Base-by-base conservation (phyloP, 1,140 invertebrate species). In the Olivierus martensii region DNA sequence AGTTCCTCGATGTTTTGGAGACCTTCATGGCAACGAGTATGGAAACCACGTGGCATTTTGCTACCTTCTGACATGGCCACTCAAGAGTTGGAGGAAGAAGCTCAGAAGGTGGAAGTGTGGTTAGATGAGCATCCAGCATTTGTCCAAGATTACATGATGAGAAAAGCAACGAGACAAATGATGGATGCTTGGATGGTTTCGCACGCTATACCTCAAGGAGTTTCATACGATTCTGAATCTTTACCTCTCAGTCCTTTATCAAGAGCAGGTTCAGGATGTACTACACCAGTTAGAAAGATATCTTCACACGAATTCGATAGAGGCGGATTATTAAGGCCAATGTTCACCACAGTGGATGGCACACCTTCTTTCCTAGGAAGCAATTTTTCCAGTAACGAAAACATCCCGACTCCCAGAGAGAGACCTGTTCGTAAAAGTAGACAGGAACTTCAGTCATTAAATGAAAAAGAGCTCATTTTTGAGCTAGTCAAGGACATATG, bases 401-500 rank as follows among this genome's bases (percentile, higher is more conserved):
- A 57, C 70, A 58, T 57, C 1, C 57, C 54, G 11, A 53, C 64
- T 19, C 17, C 51, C 2, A 57, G 62, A 19, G 59, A 61, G 2
- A 56, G 19, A 59, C 60, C 81, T 18, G 81, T 84, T 59, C 73
- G 84, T 15, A 71, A 82, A 54, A 84, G 82, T 0, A 71, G 87
- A 46, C 82, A 84, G 62, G 87, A 93, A 66, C 75, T 94, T 2
- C 77, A 84, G 62, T 81, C 87, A 43, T 70, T 95, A 52, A 88
- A 94, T 63, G 90, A 95, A 66, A 88, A 87, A 66, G 87, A 95
- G 71, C 77, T 95, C 44, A 91, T 96, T 66, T 93, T 94, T 69
- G 90, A 95, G 71, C 70, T 95, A 74, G 90, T 92, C 64, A 93
- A 94, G 72, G 90, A 94, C 67, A 94, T 95, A 62, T 95, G 88